A percentile compares a stretch with the other conserved stretches of the same genome.
phyloP scores from a whole-genome alignment of 2,797 vertebrate genomes.

The Paratrypauchen microcephalus region DNA sequence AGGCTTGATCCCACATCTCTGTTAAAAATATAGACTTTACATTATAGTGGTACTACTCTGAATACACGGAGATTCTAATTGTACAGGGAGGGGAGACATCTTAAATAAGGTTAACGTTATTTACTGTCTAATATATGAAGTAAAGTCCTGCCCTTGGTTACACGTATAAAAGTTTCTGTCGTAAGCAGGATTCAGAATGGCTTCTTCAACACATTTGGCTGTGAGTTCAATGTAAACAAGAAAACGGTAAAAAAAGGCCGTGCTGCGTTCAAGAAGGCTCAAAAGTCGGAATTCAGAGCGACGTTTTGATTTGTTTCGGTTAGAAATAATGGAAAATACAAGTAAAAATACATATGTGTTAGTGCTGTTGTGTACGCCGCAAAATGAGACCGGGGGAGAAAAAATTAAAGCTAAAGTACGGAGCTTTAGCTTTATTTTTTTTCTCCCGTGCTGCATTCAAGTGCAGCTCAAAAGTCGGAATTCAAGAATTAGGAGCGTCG shows the following conservation, averaged over 20 bases:
- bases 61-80: not conserved
- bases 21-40: conserved; percentile 13
- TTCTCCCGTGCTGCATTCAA: too few relatives aligned
- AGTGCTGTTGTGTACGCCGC: too few relatives aligned
- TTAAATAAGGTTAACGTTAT: not conserved
- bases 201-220: conserved; percentile 13
- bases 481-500: too few relatives aligned
- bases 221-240: conserved; percentile 2
- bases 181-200: not conserved
- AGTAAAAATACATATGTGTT: too few relatives aligned
- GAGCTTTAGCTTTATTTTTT: too few relatives aligned
- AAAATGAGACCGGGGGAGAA: too few relatives aligned
- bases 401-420: too few relatives aligned
- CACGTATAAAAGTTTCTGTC: conserved; percentile 2
- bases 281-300: not conserved
- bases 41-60: conserved; percentile 4
- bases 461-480: too few relatives aligned
- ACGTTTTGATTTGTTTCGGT: not conserved
- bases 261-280: not conserved
- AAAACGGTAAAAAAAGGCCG: not conserved
- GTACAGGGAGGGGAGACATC: conserved; percentile 1
- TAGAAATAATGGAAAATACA: too few relatives aligned
- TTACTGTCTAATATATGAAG: not conserved
- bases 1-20: conserved; percentile 11
- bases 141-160: not conserved